phyloP scores from a whole-genome alignment of 2,797 vertebrate genomes.

The Enteromius unitaeniatus region DNA sequence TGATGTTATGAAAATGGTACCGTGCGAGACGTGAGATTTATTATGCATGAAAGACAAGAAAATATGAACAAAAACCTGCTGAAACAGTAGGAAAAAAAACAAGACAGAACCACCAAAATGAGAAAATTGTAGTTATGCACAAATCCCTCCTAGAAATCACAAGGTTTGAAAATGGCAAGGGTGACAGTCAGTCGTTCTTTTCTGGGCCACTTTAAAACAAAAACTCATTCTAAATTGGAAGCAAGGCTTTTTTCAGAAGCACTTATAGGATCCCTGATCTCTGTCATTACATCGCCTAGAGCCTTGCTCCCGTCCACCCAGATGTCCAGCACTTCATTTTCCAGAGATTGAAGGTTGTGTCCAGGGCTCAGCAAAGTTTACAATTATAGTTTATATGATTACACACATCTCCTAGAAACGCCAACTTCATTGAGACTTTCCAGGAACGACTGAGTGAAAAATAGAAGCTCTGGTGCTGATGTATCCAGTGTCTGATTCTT shows the following conservation, averaged over 20 bases:
- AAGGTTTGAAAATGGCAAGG: constrained; percentile 16
- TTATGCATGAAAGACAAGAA: constrained; percentile 28
- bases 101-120: background rate
- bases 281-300: constrained; percentile 16
- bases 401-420: constrained; percentile 35
- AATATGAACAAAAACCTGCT: background rate
- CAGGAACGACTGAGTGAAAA: constrained; percentile 12
- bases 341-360: constrained; percentile 52
- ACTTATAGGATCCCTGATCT: constrained; percentile 22
- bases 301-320: constrained; percentile 31
- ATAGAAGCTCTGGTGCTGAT: background rate
- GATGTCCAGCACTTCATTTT: constrained; percentile 49
- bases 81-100: background rate
- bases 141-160: constrained; percentile 1
- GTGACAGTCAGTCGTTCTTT: background rate
- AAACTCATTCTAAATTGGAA: constrained; percentile 37
- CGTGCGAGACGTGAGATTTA: constrained; percentile 4
- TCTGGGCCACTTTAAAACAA: constrained; percentile 30
- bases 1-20: constrained; percentile 4
- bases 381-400: constrained; percentile 58
- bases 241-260: background rate
- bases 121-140: background rate
- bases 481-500: background rate
- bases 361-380: constrained; percentile 32
- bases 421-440: constrained; percentile 8